Conservation (phyloP, 1,140 invertebrate genomes). For the Aricia agestis region DNA sequence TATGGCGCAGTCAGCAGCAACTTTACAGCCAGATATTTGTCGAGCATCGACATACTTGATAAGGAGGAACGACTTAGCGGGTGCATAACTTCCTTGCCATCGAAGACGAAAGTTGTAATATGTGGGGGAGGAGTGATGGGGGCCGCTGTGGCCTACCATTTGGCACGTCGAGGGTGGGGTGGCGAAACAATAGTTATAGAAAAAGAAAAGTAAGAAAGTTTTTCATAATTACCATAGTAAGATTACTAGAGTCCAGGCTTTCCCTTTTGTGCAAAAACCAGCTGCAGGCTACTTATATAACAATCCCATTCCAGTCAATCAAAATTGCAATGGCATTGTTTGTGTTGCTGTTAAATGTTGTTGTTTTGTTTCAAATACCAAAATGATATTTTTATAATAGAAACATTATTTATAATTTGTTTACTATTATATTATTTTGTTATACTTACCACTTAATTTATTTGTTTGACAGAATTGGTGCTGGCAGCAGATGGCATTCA, state of each 20-base stretch:
- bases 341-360: too few relatives aligned
- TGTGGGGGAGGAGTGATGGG: conserved; percentile 97
- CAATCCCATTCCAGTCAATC: too few relatives aligned
- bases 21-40: conserved; percentile 37
- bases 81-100: conserved; percentile 47
- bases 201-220: conserved; percentile 76
- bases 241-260: too few relatives aligned
- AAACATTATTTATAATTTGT: too few relatives aligned
- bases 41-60: conserved; percentile 48
- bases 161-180: conserved; percentile 90
- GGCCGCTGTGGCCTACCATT: conserved; percentile 94
- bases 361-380: too few relatives aligned
- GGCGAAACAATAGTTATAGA: conserved; percentile 91
- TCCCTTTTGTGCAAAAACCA: too few relatives aligned
- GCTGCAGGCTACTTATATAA: too few relatives aligned
- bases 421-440: background rate
- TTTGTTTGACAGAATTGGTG: conserved; percentile 81
- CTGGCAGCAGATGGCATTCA: conserved; percentile 90
- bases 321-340: too few relatives aligned
- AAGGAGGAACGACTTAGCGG: conserved; percentile 48
- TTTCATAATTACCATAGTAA: background rate
- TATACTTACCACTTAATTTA: background rate
- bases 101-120: conserved; percentile 84
- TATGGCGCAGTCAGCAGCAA: conserved; percentile 38
- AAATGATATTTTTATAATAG: too few relatives aligned